These are phyloP conservation scores for Zaprionus bogoriensis DNA, from an alignment of 2,888 invertebrate species.

Conservation along the genomic window DNA sequence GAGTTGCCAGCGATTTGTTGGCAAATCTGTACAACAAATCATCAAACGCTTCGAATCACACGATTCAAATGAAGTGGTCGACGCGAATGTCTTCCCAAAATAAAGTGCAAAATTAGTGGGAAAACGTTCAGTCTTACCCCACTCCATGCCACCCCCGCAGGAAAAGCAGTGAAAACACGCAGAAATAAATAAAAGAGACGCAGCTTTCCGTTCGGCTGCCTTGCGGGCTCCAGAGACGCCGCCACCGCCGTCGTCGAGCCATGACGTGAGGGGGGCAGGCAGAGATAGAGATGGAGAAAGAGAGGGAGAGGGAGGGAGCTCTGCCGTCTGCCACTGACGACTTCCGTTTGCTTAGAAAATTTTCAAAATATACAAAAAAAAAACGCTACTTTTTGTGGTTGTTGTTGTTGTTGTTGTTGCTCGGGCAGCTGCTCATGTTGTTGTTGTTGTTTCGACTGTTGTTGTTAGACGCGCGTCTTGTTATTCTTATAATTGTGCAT, in stretches of 20 bases:
- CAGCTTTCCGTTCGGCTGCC: slow-evolving; percentile 63
- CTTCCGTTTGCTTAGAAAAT: slow-evolving; percentile 51
- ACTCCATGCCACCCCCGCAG: background rate
- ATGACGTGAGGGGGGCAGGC: slow-evolving; percentile 47
- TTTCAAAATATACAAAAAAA: slow-evolving; percentile 36
- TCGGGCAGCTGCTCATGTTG: background rate
- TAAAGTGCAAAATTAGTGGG: slow-evolving; percentile 11
- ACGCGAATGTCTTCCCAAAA: background rate
- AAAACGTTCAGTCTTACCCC: background rate
- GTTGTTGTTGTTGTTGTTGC: slow-evolving; percentile 10
- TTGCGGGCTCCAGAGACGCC: slow-evolving; percentile 48
- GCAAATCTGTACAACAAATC: slow-evolving; percentile 63
- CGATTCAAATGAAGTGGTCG: slow-evolving; percentile 59
- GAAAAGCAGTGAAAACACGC: slow-evolving; percentile 1
- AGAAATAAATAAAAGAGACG: slow-evolving; percentile 30
- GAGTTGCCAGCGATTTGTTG: slow-evolving; percentile 50
- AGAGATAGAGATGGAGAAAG: background rate
- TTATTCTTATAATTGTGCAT: slow-evolving; percentile 75
- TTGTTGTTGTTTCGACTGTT: slow-evolving; percentile 6
- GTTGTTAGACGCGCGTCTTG: slow-evolving; percentile 26
- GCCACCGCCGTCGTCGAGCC: slow-evolving; percentile 58
- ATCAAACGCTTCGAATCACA: slow-evolving; percentile 64
- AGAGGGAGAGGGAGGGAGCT: background rate
- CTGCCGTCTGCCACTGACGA: slow-evolving; percentile 20
- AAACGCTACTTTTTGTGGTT: slow-evolving; percentile 23